Percentiles rank a stretch among this genome's conserved stretches.
Evolutionary conservation across 2,888 invertebrate genomes (phyloP).

Genomic region (Glomeris marginata): DNA sequence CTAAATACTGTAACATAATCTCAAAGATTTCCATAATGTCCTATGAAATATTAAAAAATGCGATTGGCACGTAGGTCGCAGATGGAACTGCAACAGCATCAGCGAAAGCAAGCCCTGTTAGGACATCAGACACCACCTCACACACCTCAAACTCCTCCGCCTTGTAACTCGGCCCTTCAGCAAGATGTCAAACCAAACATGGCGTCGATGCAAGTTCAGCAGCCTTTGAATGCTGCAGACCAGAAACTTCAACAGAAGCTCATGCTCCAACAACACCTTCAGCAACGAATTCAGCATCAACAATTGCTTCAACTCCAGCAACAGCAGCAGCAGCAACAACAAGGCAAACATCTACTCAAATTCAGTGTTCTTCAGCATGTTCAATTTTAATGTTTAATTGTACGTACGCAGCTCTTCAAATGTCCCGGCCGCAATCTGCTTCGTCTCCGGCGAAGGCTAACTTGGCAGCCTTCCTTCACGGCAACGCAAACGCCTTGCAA

Average conservation of each 20-base stretch:
- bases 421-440: too few species aligned
- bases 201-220: too few species aligned
- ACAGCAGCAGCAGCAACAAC: conserved; percentile 27
- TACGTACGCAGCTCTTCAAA: too few species aligned
- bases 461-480: conserved; percentile 19
- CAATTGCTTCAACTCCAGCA: conserved; percentile 31
- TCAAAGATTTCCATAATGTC: too few species aligned
- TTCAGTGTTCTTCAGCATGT: too few species aligned
- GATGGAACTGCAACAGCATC: conserved; percentile 19
- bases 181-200: conserved; percentile 9
- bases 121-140: conserved; percentile 4
- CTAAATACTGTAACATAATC: too few species aligned
- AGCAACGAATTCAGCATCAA: conserved; percentile 51
- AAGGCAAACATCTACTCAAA: not conserved
- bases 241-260: conserved; percentile 32
- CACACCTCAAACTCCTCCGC: conserved; percentile 17
- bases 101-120: conserved; percentile 6
- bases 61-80: conserved; percentile 19
- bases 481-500: conserved; percentile 12
- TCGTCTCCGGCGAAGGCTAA: conserved; percentile 16
- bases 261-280: conserved; percentile 48
- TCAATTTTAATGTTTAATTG: too few species aligned
- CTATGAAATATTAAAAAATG: too few species aligned
- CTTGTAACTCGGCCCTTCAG: conserved; percentile 15
- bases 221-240: conserved; percentile 14